phyloP scores from a whole-genome alignment of 2,113 vertebrate species.

The Chaetodon auriga region DNA sequence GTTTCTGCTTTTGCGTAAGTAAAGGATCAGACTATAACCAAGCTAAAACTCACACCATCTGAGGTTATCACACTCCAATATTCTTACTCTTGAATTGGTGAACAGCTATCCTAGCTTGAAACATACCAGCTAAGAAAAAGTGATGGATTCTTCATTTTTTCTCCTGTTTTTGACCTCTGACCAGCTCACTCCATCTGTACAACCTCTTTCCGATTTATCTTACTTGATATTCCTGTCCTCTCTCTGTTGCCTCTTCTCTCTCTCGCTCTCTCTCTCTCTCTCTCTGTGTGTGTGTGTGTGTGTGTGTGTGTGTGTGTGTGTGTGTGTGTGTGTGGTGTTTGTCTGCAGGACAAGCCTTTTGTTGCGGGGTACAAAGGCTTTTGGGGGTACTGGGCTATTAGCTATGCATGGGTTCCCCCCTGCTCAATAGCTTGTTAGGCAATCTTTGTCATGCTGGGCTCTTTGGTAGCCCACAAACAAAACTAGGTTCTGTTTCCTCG shows the following conservation, averaged over 20 bases:
- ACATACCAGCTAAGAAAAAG: neutral
- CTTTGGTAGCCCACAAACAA: conserved; percentile 73
- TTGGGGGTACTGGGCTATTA: conserved; percentile 69
- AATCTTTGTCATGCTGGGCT: conserved; percentile 77
- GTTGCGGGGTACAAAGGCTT: conserved; percentile 72
- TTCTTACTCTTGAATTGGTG: neutral
- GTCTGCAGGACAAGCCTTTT: conserved; percentile 56
- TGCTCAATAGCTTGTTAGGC: conserved; percentile 77
- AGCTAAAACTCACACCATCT: neutral
- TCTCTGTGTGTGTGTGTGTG: conserved; percentile 4
- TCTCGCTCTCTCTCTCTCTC: too few relatives aligned
- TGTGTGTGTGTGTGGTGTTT: conserved; percentile 15
- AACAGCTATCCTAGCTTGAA: neutral
- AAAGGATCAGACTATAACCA: too few relatives aligned
- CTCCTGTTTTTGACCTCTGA: conserved; percentile 24
- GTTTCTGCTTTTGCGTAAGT: too few relatives aligned
- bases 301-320: conserved; percentile 13
- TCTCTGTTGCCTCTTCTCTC: conserved; percentile 15
- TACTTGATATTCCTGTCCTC: conserved; percentile 36
- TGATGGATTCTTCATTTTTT: conserved; percentile 4
- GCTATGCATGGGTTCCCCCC: conserved; percentile 78
- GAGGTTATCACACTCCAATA: neutral
- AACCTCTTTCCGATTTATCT: conserved; percentile 21
- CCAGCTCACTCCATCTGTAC: neutral
- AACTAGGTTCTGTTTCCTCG: conserved; percentile 67